phyloP scores from a whole-genome alignment of 1,140 invertebrate genomes.

The Drosophila mauritiana region DNA sequence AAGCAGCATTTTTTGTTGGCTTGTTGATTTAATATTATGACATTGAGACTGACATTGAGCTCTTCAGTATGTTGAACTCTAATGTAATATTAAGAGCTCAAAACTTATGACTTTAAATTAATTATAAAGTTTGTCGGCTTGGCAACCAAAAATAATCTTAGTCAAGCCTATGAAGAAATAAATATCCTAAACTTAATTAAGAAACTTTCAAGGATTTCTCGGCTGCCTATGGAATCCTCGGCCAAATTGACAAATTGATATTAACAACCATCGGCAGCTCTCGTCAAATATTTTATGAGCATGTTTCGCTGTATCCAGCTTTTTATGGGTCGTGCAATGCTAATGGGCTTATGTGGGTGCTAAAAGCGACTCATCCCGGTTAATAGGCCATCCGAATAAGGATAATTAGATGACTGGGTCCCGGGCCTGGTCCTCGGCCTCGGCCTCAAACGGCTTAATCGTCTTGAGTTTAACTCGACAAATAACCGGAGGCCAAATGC shows the following conservation, averaged over 20 bases:
- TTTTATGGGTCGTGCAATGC: conserved; percentile 62
- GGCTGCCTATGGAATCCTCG: not conserved
- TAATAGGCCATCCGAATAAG: conserved; percentile 75
- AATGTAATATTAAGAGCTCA: no score
- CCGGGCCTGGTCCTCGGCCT: conserved; percentile 21
- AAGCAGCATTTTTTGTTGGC: no score
- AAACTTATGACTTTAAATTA: no score
- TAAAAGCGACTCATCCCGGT: conserved; percentile 72
- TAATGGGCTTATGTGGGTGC: conserved; percentile 75
- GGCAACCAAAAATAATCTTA: no score
- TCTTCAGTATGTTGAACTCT: no score
- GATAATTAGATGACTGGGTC: conserved; percentile 68
- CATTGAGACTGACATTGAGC: no score
- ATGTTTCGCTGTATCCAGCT: conserved; percentile 33
- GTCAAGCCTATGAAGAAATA: not conserved
- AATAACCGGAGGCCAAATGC: conserved; percentile 57
- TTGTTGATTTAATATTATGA: no score
- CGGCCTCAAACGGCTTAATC: conserved; percentile 47
- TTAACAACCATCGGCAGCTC: conserved; percentile 41
- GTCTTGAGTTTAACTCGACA: conserved; percentile 59
- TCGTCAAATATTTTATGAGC: conserved; percentile 2
- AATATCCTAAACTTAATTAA: conserved; percentile 22
- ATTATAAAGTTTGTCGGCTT: no score
- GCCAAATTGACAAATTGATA: conserved; percentile 35
- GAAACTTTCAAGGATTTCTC: conserved; percentile 17